Conservation (phyloP, 2,797 vertebrate species). For the Diceros bicornis region DNA sequence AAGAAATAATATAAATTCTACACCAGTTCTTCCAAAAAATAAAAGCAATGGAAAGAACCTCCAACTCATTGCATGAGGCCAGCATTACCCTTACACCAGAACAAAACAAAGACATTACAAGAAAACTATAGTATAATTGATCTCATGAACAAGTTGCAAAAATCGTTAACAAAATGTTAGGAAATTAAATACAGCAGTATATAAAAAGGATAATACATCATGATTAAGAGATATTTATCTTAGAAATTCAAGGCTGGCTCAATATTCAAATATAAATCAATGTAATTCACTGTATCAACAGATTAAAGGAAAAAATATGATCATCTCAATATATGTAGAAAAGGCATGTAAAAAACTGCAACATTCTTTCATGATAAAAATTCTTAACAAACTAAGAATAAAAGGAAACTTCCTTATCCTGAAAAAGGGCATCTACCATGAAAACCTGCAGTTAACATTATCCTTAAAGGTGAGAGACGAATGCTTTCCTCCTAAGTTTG, state of each 20-base stretch:
- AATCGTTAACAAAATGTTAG: neutral
- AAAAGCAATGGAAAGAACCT: neutral
- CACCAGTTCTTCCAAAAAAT: neutral
- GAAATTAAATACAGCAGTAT: constrained; percentile 1
- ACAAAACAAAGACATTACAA: neutral
- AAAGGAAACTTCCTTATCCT: neutral
- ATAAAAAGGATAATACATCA: neutral
- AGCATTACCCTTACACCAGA: neutral
- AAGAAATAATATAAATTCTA: neutral
- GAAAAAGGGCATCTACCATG: neutral
- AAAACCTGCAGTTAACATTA: neutral
- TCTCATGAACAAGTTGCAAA: neutral
- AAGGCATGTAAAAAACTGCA: neutral
- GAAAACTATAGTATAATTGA: neutral
- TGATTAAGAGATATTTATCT: neutral
- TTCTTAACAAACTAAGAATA: neutral
- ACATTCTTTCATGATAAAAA: neutral
- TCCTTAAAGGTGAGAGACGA: neutral
- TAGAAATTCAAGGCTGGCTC: neutral
- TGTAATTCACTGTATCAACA: neutral
- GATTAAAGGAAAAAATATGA: neutral
- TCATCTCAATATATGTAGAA: neutral
- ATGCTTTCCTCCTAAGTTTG: neutral
- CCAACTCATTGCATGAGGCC: neutral
- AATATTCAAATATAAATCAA: neutral